A percentile compares a stretch with the other conserved stretches of the same genome.
These are phyloP conservation scores for Amblyjoppa proteus DNA, from an alignment of 2,888 invertebrate species.

Conservation along the genomic window DNA sequence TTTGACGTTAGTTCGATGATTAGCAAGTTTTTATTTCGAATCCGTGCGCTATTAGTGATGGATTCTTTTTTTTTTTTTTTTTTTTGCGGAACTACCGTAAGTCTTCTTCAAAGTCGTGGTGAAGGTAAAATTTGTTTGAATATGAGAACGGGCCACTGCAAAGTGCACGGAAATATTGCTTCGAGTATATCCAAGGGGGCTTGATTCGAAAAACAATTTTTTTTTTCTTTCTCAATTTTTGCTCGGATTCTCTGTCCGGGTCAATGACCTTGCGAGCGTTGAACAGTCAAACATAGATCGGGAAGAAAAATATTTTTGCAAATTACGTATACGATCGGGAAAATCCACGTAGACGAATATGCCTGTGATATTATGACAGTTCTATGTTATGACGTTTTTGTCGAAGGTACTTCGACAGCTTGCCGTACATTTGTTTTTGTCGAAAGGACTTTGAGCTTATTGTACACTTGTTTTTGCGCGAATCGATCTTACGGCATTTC, in stretches of 20 bases:
- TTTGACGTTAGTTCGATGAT: not conserved
- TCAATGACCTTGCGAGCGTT: slow-evolving; percentile 2
- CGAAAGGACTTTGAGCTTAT: too few species aligned
- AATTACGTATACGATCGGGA: not conserved
- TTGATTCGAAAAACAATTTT: not conserved
- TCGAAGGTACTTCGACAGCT: not conserved
- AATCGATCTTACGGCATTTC: not conserved
- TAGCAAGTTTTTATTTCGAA: not conserved
- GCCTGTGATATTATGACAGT: slow-evolving; percentile 1
- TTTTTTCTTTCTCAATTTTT: slow-evolving; percentile 11
- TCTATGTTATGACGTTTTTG: slow-evolving; percentile 26
- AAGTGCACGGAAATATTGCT: not conserved
- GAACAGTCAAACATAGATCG: slow-evolving; percentile 1
- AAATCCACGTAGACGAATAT: not conserved
- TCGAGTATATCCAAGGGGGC: not conserved
- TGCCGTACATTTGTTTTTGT: not conserved
- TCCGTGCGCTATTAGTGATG: not conserved
- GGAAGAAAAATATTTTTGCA: slow-evolving; percentile 21
- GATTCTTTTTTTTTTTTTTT: not conserved
- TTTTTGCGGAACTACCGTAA: not conserved
- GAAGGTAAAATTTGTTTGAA: not conserved
- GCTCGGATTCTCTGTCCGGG: not conserved
- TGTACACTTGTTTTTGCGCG: not conserved
- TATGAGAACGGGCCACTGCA: not conserved
- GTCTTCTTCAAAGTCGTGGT: not conserved